Percentiles rank a stretch among this genome's conserved stretches.
Evolutionary conservation across 2,797 vertebrate genomes (phyloP).

Genomic region (Thripadectes ignobilis): DNA sequence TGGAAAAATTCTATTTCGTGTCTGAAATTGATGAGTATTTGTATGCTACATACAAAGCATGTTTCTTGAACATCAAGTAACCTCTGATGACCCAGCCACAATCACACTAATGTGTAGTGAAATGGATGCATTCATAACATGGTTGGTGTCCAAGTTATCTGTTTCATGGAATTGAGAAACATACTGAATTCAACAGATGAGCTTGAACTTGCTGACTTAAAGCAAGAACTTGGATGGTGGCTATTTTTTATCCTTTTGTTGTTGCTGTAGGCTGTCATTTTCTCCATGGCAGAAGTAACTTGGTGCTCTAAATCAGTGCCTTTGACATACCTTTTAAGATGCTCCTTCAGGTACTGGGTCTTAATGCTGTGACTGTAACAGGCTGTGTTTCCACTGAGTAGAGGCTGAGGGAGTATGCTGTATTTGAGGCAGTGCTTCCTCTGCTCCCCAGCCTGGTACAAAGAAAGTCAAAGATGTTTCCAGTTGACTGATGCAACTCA

Average conservation of each 20-base stretch:
- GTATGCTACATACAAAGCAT: not conserved
- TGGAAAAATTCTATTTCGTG: not conserved
- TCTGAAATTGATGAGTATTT: not conserved
- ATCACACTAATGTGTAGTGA: not conserved
- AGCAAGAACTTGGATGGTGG: not conserved
- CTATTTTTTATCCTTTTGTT: not conserved
- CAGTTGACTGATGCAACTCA: not conserved
- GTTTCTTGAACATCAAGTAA: not conserved
- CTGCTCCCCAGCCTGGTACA: not conserved
- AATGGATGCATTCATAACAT: not conserved
- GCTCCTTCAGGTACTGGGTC: not conserved
- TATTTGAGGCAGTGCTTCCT: not conserved
- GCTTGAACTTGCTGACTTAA: not conserved
- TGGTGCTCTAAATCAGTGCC: not conserved
- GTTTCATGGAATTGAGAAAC: not conserved
- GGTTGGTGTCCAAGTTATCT: no score
- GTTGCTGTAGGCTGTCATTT: not conserved
- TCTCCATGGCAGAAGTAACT: not conserved
- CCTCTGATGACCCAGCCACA: not conserved
- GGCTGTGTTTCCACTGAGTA: not conserved
- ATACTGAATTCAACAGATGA: not conserved
- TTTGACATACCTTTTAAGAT: not conserved
- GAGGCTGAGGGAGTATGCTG: not conserved
- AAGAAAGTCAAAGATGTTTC: not conserved
- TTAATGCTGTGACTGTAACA: rapidly evolving